These are phyloP conservation scores for Cacatua alba DNA, from an alignment of 2,113 vertebrate genomes.

Conservation along the genomic window DNA sequence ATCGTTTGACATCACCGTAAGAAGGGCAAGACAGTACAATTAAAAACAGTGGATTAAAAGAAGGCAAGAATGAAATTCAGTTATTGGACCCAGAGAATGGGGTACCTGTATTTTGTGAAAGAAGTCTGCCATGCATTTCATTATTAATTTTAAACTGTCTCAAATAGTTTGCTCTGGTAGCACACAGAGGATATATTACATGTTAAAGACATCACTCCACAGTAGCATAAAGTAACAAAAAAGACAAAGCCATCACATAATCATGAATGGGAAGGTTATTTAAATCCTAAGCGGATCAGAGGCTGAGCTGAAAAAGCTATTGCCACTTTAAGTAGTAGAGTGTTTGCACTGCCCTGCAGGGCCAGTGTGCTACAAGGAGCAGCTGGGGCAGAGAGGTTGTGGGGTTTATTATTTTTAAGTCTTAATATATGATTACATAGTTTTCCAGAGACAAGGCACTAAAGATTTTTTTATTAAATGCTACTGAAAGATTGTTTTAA, in stretches of 20 bases:
- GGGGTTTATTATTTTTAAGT: background rate
- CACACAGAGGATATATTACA: background rate
- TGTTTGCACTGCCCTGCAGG: constrained; percentile 18
- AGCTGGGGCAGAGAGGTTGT: background rate
- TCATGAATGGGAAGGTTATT: background rate
- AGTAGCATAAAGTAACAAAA: background rate
- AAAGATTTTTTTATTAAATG: constrained; percentile 26
- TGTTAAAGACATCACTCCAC: background rate
- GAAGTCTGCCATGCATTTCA: background rate
- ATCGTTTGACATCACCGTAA: constrained; percentile 65
- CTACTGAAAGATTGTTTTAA: constrained; percentile 18
- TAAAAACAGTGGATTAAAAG: constrained; percentile 66
- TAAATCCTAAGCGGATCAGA: constrained; percentile 16
- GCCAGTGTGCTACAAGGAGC: background rate
- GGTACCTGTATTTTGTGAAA: background rate
- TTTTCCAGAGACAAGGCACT: constrained; percentile 16
- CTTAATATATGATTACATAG: background rate
- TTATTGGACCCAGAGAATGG: background rate
- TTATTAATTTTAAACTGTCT: background rate
- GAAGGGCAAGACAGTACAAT: constrained; percentile 43
- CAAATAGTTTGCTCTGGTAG: background rate
- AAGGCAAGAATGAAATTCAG: background rate
- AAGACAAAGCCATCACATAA: background rate
- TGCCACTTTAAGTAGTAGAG: constrained; percentile 13
- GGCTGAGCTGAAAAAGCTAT: background rate